A percentile compares a stretch with the other conserved stretches of the same genome.
Conservation (phyloP, 1,140 invertebrate genomes). For the Caenorhabditis inopinata region DNA sequence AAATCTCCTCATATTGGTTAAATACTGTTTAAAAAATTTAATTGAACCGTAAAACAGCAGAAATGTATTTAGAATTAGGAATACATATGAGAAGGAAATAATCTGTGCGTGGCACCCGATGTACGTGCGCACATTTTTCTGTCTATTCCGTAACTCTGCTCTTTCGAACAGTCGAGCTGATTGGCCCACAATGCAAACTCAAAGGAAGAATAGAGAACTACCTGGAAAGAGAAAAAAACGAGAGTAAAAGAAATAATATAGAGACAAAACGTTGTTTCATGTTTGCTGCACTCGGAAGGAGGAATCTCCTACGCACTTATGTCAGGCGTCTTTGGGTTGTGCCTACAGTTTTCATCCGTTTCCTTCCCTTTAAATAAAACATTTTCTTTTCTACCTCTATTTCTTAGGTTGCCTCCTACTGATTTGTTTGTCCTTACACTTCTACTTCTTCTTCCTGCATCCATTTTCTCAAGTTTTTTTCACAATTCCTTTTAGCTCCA, state of each 20-base stretch:
- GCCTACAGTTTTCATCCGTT: background rate
- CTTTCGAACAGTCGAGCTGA: constrained; percentile 14
- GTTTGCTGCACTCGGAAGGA: constrained; percentile 16
- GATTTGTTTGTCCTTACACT: constrained; percentile 33
- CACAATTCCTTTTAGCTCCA: background rate
- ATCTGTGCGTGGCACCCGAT: background rate
- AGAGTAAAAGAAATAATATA: background rate
- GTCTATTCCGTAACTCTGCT: constrained; percentile 1
- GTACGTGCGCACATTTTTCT: background rate
- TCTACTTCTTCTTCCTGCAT: constrained; percentile 22
- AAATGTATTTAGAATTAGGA: too few species aligned
- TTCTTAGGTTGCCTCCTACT: constrained; percentile 22
- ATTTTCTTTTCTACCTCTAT: constrained; percentile 16
- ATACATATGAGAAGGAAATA: background rate
- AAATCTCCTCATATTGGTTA: too few species aligned
- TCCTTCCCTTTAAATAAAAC: constrained; percentile 6
- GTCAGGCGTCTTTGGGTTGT: background rate
- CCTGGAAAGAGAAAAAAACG: background rate
- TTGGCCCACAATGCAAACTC: background rate
- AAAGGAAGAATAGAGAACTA: background rate
- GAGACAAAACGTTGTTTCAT: constrained; percentile 20
- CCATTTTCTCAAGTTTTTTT: background rate
- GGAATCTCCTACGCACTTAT: constrained; percentile 16
- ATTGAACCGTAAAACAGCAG: too few species aligned
- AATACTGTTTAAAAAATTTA: too few species aligned